Conservation (phyloP, 2,113 vertebrate genomes). For the Cairina moschata region DNA sequence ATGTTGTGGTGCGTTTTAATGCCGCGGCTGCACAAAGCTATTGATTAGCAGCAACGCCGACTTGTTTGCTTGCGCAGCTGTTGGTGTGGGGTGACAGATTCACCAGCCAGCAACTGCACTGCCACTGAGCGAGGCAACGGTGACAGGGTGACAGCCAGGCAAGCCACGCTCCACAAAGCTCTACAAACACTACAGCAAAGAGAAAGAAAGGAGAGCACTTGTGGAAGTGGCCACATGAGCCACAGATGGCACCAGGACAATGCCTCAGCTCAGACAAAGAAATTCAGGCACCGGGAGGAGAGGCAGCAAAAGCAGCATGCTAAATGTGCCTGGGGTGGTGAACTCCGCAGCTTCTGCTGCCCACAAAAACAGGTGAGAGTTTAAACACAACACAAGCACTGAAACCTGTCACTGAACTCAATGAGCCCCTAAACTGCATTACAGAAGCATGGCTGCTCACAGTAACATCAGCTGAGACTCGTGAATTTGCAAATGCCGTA, state of each 20-base stretch:
- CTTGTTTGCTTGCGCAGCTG: slow-evolving; percentile 50
- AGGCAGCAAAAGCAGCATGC: background rate
- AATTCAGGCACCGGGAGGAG: rapidly evolving
- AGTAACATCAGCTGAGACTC: rapidly evolving
- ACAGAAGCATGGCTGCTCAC: rapidly evolving
- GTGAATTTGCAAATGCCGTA: rapidly evolving
- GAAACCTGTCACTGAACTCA: background rate
- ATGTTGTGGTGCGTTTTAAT: background rate
- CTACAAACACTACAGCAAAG: background rate
- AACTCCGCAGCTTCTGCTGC: background rate
- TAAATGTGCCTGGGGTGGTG: background rate
- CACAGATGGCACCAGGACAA: slow-evolving; percentile 35
- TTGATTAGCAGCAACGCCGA: slow-evolving; percentile 6
- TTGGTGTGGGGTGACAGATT: background rate
- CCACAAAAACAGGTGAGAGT: background rate
- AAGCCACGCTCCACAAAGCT: background rate
- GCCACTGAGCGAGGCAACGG: rapidly evolving
- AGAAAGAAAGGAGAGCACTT: background rate
- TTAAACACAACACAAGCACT: background rate
- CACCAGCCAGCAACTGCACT: background rate
- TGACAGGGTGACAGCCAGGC: background rate
- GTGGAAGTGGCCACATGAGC: background rate
- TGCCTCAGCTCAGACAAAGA: background rate
- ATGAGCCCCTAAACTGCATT: rapidly evolving
- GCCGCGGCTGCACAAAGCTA: background rate